Percentiles rank a stretch among this genome's conserved stretches.
Conservation (phyloP, 2,113 vertebrate species). For the Psammodynastes pulverulentus region DNA sequence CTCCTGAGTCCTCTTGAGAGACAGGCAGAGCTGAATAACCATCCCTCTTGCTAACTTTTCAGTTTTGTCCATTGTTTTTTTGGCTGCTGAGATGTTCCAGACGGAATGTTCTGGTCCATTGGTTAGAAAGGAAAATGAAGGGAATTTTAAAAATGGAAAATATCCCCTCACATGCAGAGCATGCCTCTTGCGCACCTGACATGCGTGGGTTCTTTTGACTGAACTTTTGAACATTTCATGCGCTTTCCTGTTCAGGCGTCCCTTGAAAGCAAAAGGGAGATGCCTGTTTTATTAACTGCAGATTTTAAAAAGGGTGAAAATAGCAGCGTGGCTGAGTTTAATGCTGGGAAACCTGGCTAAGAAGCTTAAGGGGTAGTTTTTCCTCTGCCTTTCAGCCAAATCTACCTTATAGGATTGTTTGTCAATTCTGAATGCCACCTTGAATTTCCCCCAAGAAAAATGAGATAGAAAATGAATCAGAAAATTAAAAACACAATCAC, state of each 20-base stretch:
- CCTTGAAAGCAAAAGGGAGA: neutral
- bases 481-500: neutral
- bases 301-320: neutral
- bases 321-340: neutral
- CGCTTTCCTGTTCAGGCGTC: neutral
- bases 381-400: neutral
- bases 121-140: neutral
- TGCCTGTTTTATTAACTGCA: neutral
- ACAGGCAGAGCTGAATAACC: fast-evolving
- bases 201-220: conserved; percentile 2
- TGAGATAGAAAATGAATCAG: neutral
- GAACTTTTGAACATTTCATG: neutral
- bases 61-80: neutral
- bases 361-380: neutral
- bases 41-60: conserved; percentile 12
- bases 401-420: neutral
- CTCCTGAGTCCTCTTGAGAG: fast-evolving
- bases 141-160: conserved; percentile 16
- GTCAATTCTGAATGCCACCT: neutral
- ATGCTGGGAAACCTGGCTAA: neutral
- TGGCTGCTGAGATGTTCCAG: neutral
- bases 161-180: neutral
- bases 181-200: neutral
- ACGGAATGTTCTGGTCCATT: conserved; percentile 24
- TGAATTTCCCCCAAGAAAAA: neutral